Base-by-base conservation (phyloP, 1,140 invertebrate genomes). In the Zophobas morio region DNA sequence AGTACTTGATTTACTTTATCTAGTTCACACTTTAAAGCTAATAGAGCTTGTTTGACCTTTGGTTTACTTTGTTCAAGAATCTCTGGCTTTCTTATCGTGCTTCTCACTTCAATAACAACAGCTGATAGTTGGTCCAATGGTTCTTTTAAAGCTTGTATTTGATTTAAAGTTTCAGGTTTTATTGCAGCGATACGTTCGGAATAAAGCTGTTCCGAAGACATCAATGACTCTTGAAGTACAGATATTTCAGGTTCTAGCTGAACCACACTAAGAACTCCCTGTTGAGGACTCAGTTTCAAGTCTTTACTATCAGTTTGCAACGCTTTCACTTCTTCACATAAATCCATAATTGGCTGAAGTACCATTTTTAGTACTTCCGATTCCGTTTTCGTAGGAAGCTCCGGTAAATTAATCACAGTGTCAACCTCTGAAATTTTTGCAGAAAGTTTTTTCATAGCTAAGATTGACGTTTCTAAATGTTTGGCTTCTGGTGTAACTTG, bases 401-500 rank as follows among this genome's bases (percentile, higher is more conserved):
- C 8, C 34, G 56, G 6, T 0, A 35, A 6, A 36, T 60, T 60
- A 36, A 60, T 46, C 42, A 8, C 42, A 72, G 1, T 72, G 42
- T 72, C 46, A 20, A 72, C 51, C 51, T 72, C 70, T 51, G n/a
- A n/a, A 32, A 72, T 36, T 72, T 72, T 72, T 2, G 70, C 70
- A 0, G 70, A 72, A n/a, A 72, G 51, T 49, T 37, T 37, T 51
- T 72, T 53, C 8, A 72, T 37, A 4, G 47, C 46, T 36, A 49
- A 8, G 1, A 40, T 39, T 3, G 42, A 36, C 6, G 46, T 49
- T 49, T 72, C 47, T 34, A 72, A 47, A 2, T 33, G 6, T 51
- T 47, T 72, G 35, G 6, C n/a, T 34, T 49, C 6, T 3, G 46
- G 47, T 1, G 35, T 72, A 5, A 2, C 35, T 53, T 47, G 42